Base-by-base conservation (phyloP, 2,888 invertebrate species). In the Brenthis hecate region DNA sequence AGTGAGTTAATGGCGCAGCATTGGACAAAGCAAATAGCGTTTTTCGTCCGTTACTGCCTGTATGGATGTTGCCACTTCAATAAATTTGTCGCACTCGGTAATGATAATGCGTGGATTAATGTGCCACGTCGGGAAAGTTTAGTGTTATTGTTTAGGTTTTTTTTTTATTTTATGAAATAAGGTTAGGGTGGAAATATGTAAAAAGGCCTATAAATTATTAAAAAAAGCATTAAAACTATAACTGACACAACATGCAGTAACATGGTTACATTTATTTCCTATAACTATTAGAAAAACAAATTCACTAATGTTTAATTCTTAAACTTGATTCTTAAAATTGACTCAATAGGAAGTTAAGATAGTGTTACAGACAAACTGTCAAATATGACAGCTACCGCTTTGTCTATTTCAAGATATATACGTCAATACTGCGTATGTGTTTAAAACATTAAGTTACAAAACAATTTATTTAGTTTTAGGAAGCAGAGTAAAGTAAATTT, bases 1-100 rank as follows among this genome's bases (percentile, higher is more conserved):
- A 75, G 80, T 66, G 72, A 79, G 76, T 80, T 87, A 90, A 90
- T 87, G 81, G 81, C 81, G 77, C 77, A 71, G 78, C 77, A 78
- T 68, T 76, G 81, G 85, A 83, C 88, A 86, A 81, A 83, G 84
- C 85, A 83, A 87, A 87, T 89, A 86, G 86, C 83, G 81, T 81
- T 84, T 84, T 85, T 83, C 82, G 74, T 71, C 72, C 69, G 72
- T 56, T 66, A 64, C 70, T 60, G 66, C 63, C 70, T 69, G 60
- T 73, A 77, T 76, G 78, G 73, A 74, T 75, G 75, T 73, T 69
- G 70, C 68, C 71, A 72, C 71, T 72, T 76, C 74, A 73, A 74
- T 74, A 74, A 74, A 75, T 74, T 73, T 72, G 71, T 72, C 70
- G 70, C 51, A 64, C 63, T 66, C 56, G 55, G 65, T 72, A 72